Base-by-base conservation (phyloP, 2,888 invertebrate genomes). In the Phasia obesa region DNA sequence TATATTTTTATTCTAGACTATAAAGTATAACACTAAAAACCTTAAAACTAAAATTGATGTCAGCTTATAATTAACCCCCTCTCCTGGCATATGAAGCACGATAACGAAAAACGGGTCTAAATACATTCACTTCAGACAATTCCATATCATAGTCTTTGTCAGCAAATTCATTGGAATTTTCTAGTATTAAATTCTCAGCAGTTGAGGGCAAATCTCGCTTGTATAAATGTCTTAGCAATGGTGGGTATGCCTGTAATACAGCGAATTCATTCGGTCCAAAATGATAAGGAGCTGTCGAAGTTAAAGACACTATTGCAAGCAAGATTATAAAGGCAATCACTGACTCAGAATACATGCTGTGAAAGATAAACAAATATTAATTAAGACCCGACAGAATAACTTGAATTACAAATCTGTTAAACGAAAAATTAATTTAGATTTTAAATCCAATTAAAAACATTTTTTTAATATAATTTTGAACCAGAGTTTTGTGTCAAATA, bases 51-150 rank as follows among this genome's bases (percentile, higher is more conserved):
- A 53, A 27, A 7, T 9, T 11, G 13, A 27, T 21, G 0, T 6
- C 57, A 23, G 7, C 7, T 55, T 19, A 49, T 25, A 31, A 38
- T 76, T 73, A 81, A 15, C 82, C 64, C 17, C 83, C 78, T 49
- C 85, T 85, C 62, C 88, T 88, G 19, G 88, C 86, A 77, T 88
- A 85, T 25, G 89, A 87, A 3, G 88, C 87, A 4, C 90, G 88
- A 85, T 91, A 90, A 3, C 90, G 89, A 76, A 91, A 91, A 0
- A 91, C 84, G 15, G 90, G 90, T 3, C 91, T 87, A 83, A 91
- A 91, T 0, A 91, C 86, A 84, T 91, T 90, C 0, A 91, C 87
- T 83, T 91, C 90, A 0, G 91, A 90, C 27, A 91, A 62, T 65
- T 91, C 89, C 88, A 91, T 84, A 73, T 90, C 88, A 2, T 75